phyloP scores from a whole-genome alignment of 2,797 vertebrate genomes.

The Phataginus tricuspis region DNA sequence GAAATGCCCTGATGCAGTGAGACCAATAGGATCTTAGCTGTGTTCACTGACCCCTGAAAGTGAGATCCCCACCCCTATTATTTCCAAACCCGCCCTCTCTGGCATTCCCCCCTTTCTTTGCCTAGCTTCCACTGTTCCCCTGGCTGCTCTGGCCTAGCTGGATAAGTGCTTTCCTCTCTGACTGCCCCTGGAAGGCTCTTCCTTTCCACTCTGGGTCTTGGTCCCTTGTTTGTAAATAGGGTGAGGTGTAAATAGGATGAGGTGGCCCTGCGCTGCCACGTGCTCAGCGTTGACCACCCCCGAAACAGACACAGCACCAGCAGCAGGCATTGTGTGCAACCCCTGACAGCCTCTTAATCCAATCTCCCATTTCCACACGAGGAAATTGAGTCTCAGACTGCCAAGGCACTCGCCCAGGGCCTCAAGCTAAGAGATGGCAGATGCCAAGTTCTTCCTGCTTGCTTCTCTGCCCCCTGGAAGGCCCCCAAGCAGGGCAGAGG shows the following conservation, averaged over 20 bases:
- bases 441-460: neutral
- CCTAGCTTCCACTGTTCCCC: neutral
- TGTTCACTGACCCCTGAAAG: neutral
- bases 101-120: neutral
- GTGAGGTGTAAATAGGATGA: neutral
- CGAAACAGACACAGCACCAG: neutral
- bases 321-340: neutral
- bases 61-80: neutral
- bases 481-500: neutral
- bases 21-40: neutral
- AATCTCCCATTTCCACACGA: neutral
- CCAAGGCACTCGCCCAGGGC: rapidly evolving
- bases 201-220: neutral
- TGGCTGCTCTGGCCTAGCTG: neutral
- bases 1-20: rapidly evolving
- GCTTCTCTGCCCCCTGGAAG: neutral
- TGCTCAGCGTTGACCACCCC: neutral
- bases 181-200: neutral
- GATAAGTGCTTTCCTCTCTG: neutral
- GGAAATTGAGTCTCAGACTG: neutral
- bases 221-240: neutral
- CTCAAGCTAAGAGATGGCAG: neutral
- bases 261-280: neutral
- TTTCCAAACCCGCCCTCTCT: neutral
- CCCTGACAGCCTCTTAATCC: rapidly evolving